phyloP scores from a whole-genome alignment of 2,888 invertebrate species.

The Elegia similella region DNA sequence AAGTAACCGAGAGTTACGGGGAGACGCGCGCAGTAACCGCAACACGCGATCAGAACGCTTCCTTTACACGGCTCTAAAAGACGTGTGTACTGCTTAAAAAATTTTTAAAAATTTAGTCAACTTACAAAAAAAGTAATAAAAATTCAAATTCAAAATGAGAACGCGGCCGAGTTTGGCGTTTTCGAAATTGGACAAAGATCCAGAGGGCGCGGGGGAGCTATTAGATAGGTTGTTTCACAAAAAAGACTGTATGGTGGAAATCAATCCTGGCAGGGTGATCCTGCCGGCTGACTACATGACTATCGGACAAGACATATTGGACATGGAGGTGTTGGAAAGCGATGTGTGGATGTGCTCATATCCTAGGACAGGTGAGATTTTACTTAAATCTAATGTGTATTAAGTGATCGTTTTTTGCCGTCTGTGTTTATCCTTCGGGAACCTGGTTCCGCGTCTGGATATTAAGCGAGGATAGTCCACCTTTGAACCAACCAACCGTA shows the following conservation, averaged over 20 bases:
- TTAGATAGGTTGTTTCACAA: slow-evolving; percentile 86
- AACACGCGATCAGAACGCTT: slow-evolving; percentile 4
- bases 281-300: slow-evolving; percentile 86
- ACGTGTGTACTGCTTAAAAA: background rate
- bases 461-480: too few species aligned
- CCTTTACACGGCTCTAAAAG: background rate
- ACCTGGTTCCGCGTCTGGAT: too few species aligned
- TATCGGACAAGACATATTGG: slow-evolving; percentile 86
- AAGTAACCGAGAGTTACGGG: background rate
- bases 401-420: too few species aligned
- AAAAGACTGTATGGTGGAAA: slow-evolving; percentile 86
- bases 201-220: slow-evolving; percentile 59
- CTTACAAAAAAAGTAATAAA: background rate
- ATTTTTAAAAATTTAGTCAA: background rate
- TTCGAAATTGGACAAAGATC: slow-evolving; percentile 81
- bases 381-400: too few species aligned
- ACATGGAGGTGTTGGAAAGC: slow-evolving; percentile 86
- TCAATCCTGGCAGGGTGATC: slow-evolving; percentile 86
- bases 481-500: too few species aligned
- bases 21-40: background rate
- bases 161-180: slow-evolving; percentile 70
- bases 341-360: slow-evolving; percentile 94
- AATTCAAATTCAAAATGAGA: slow-evolving; percentile 50
- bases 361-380: slow-evolving; percentile 86
- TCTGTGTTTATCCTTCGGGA: too few species aligned